A percentile compares a stretch with the other conserved stretches of the same genome.
Evolutionary conservation across 2,797 vertebrate genomes (phyloP).

Genomic region (Ceryle rudis): DNA sequence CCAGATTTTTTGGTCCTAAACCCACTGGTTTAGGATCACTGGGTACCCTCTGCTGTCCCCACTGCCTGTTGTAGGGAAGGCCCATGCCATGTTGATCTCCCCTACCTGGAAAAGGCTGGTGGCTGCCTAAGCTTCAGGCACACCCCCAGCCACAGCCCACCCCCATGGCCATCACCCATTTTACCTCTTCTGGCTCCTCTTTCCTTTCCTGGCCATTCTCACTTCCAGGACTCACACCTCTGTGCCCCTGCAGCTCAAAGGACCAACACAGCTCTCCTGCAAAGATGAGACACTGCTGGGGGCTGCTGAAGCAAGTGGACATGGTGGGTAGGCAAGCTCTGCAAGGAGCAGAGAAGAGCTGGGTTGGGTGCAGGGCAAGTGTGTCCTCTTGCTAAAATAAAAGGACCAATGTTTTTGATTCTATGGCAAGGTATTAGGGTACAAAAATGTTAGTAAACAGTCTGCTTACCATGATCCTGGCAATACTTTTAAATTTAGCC

Average conservation of each 20-base stretch:
- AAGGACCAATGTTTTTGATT: not conserved
- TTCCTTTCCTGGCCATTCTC: not conserved
- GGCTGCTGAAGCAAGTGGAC: not conserved
- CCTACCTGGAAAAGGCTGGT: not conserved
- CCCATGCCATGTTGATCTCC: not conserved
- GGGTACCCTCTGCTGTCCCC: not conserved
- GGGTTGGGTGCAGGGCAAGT: not conserved
- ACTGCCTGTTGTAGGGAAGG: not conserved
- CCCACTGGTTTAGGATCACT: not conserved
- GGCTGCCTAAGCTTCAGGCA: not conserved
- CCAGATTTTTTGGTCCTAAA: not conserved
- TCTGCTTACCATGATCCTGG: rapidly evolving
- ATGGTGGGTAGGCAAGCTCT: not conserved
- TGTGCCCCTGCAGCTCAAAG: not conserved
- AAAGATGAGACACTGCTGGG: not conserved
- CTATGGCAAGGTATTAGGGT: not conserved
- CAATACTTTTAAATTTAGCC: not conserved
- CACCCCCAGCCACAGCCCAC: not conserved
- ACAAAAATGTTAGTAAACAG: not conserved
- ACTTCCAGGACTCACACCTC: not conserved
- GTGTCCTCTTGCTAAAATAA: not conserved
- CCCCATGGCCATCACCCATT: rapidly evolving
- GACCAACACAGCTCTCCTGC: not conserved
- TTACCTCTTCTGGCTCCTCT: not conserved
- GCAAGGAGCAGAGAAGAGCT: not conserved